phyloP scores from a whole-genome alignment of 2,888 invertebrate genomes.

The Agrotis exclamationis region DNA sequence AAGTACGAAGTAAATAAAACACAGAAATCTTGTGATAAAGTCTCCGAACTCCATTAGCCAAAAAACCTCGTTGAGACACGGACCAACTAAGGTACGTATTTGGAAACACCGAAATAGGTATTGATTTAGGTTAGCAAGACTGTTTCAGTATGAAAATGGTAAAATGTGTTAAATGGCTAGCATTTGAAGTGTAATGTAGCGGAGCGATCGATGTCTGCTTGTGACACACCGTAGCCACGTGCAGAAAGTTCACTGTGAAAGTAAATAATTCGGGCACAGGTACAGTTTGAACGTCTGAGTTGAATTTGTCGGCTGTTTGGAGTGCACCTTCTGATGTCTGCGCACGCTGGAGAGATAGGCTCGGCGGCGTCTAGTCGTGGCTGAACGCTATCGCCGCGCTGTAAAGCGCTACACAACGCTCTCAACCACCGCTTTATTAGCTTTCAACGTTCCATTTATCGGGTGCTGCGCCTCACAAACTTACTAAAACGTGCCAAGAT shows the following conservation, averaged over 20 bases:
- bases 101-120: conserved; percentile 9
- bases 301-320: neutral
- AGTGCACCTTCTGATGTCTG: conserved; percentile 21
- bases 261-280: too few species aligned
- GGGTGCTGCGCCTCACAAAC: conserved; percentile 20
- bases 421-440: conserved; percentile 47
- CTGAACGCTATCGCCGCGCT: conserved; percentile 16
- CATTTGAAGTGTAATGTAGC: conserved; percentile 40
- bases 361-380: conserved; percentile 19
- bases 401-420: conserved; percentile 12
- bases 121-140: conserved; percentile 10
- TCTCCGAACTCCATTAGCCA: neutral
- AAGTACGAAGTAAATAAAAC: too few species aligned
- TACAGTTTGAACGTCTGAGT: neutral
- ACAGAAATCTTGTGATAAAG: too few species aligned
- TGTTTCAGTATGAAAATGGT: conserved; percentile 33
- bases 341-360: conserved; percentile 1
- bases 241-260: conserved; percentile 12
- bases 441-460: conserved; percentile 47
- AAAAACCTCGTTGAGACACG: neutral
- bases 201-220: conserved; percentile 25
- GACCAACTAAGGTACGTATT: neutral
- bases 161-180: conserved; percentile 40
- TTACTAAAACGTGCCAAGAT: conserved; percentile 24
- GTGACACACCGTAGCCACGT: neutral